Evolutionary conservation across 2,113 vertebrate genomes (phyloP), one percentile per base, ranked within the genome.

Genomic region (Pavo muticus): DNA sequence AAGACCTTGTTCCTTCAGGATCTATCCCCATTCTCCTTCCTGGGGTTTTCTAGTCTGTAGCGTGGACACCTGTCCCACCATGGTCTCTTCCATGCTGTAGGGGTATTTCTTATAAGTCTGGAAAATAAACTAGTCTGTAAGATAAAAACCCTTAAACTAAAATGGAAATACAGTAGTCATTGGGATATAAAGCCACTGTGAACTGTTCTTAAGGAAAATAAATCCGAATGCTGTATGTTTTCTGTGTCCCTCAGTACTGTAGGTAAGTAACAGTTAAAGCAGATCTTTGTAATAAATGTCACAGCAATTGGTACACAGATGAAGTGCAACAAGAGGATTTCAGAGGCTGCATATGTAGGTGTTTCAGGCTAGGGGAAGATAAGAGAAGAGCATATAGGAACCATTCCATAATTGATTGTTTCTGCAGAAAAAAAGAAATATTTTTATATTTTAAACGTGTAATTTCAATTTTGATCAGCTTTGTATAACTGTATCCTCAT

Each of bases 81-180:
- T 6, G 9, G 9, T 54, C 52, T 54, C 52, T 9, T 54, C 27
- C 14, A 27, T 15, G 52, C 5, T 54, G 10, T 7, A 57, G 19
- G 7, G 6, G 4, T 52, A 3, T n/a, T 29, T 80, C 25, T 64
- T 50, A 54, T 17, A 17, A 16, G 8, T 54, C 27, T 30, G 27
- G 27, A 54, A 54, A 54, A 54, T 54, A 10, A 54, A 29, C 52
- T 54, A 54, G 27, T 29, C 30, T 54, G 15, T 27, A 54, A 54
- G 27, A 65, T 85, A 73, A 67, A 93, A 93, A 89, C n/a, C 47
- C 73, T 76, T 86, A 56, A 95, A 68, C 32, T 77, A 42, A 95
- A 96, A 80, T 64, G 78, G 60, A 76, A 90, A 75, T 78, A 75
- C 39, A 12, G 47, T 80, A 61, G 23, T 63, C 64, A 63, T 23